Percentiles rank a stretch among this genome's conserved stretches.
Evolutionary conservation across 2,888 invertebrate genomes (phyloP).

Genomic region (Rhodophaea formosa): DNA sequence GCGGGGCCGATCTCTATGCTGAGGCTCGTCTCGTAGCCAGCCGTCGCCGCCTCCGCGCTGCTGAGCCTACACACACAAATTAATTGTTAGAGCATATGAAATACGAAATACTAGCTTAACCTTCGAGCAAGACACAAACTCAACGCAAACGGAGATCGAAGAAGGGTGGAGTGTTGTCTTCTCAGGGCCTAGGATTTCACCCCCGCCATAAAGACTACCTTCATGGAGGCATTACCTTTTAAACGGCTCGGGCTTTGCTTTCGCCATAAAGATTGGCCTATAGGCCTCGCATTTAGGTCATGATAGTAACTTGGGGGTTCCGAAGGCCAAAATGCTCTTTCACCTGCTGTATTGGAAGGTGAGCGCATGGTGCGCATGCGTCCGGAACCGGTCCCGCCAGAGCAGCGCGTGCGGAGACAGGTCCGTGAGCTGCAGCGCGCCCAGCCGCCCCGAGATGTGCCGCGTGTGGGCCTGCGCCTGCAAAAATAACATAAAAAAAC

Average conservation of each 20-base stretch:
- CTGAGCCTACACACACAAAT: constrained; percentile 45
- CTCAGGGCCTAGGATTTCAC: too few species aligned
- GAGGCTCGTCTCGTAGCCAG: constrained; percentile 84
- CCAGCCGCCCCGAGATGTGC: constrained; percentile 83
- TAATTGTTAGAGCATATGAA: background rate
- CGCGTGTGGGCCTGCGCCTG: constrained; percentile 49
- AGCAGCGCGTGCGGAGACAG: constrained; percentile 88
- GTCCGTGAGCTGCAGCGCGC: constrained; percentile 89
- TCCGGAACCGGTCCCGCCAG: constrained; percentile 91
- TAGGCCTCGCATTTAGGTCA: too few species aligned
- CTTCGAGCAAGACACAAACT: too few species aligned
- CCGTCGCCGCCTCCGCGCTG: constrained; percentile 70
- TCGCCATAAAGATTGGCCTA: too few species aligned
- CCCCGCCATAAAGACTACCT: too few species aligned
- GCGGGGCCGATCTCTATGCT: constrained; percentile 93
- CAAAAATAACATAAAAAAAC: constrained; percentile 17
- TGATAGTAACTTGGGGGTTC: too few species aligned
- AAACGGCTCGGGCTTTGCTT: too few species aligned
- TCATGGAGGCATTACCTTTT: too few species aligned
- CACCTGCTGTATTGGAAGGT: constrained; percentile 85
- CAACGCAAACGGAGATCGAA: too few species aligned
- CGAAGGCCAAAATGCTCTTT: too few species aligned
- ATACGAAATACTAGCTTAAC: too few species aligned
- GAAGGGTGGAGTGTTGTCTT: too few species aligned
- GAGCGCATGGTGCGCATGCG: constrained; percentile 90